A percentile compares a stretch with the other conserved stretches of the same genome.
Conservation (phyloP, 2,113 vertebrate genomes). For the Chionomys nivalis region DNA sequence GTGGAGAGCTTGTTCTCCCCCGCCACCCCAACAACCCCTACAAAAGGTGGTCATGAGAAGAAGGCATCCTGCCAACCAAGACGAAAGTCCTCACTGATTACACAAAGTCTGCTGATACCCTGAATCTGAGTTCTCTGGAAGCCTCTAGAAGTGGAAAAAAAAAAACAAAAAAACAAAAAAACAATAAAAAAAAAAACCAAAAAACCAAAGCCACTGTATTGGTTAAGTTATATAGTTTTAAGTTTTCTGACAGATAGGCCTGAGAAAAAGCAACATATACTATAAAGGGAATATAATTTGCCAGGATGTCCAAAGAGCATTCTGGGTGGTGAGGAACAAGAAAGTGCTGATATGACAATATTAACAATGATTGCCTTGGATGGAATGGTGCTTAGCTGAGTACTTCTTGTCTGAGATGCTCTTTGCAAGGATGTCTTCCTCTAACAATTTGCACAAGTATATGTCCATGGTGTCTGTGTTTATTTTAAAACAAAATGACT, state of each 20-base stretch:
- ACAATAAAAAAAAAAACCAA: no score
- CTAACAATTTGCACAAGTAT: not conserved
- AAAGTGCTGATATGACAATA: not conserved
- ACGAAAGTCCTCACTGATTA: not conserved
- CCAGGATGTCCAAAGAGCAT: not conserved
- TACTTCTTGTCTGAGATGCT: not conserved
- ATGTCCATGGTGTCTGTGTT: not conserved
- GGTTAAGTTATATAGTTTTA: not conserved
- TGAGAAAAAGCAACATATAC: not conserved
- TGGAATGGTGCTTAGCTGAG: not conserved
- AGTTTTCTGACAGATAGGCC: not conserved
- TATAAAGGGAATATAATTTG: not conserved
- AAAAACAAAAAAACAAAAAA: no score
- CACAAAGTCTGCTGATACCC: not conserved
- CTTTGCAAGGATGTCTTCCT: not conserved
- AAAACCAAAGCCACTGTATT: no score
- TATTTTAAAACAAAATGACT: conserved; percentile 28
- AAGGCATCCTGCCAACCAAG: not conserved
- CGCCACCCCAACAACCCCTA: no score
- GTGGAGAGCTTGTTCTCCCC: not conserved
- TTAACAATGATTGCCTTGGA: not conserved
- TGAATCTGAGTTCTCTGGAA: not conserved
- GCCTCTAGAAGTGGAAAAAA: not conserved
- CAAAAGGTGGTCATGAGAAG: not conserved
- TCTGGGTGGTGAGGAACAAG: not conserved